phyloP scores from a whole-genome alignment of 2,113 vertebrate genomes.

The Scytalopus superciliaris region DNA sequence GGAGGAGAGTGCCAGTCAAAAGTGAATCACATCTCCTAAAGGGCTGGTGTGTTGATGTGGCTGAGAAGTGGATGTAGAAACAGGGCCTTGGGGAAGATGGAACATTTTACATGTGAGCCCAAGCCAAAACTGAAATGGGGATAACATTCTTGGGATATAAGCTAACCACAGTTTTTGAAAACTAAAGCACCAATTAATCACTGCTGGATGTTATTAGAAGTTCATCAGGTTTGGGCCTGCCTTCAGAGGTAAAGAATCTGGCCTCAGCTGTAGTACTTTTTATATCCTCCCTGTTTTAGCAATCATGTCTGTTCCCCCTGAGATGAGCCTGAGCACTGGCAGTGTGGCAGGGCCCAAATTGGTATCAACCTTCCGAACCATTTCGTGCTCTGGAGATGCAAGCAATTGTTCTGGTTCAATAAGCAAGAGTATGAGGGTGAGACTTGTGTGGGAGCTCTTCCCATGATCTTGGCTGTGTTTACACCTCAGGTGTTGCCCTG shows the following conservation, averaged over 20 bases:
- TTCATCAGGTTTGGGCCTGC: neutral
- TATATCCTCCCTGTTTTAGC: neutral
- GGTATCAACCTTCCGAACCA: neutral
- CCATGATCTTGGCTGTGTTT: neutral
- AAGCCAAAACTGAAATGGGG: neutral
- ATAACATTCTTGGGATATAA: neutral
- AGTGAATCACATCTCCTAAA: neutral
- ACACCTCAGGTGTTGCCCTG: neutral
- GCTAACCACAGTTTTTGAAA: neutral
- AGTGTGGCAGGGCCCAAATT: neutral
- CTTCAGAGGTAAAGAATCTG: neutral
- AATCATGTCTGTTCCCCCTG: neutral
- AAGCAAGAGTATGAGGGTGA: neutral
- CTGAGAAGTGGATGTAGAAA: neutral
- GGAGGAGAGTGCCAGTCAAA: neutral
- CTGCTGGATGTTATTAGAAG: neutral
- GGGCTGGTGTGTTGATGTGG: neutral
- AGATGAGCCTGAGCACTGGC: accelerated
- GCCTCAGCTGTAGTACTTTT: neutral
- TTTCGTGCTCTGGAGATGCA: neutral
- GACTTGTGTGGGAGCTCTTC: neutral
- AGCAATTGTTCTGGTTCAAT: neutral
- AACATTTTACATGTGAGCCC: neutral
- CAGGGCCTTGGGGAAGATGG: neutral
- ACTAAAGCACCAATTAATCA: neutral